These are phyloP conservation scores for Thereva nobilitata DNA, from an alignment of 2,888 invertebrate genomes.

Conservation along the genomic window DNA sequence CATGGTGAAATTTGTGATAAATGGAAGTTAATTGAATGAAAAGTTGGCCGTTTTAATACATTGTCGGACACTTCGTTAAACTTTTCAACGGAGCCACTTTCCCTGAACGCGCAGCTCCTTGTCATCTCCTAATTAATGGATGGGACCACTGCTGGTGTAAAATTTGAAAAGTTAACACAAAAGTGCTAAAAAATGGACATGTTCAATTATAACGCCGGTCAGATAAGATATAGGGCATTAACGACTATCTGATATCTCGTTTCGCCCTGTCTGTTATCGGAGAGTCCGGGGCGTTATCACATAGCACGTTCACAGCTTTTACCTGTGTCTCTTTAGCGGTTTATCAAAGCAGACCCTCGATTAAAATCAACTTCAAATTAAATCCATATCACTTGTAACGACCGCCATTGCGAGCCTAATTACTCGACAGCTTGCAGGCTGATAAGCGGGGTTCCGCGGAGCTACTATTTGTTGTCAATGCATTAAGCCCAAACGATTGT, in stretches of 20 bases:
- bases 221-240: slow-evolving; percentile 10
- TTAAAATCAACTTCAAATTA: slow-evolving; percentile 23
- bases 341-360: slow-evolving; percentile 14
- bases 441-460: slow-evolving; percentile 7
- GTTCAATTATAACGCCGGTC: slow-evolving; percentile 9
- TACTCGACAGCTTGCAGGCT: background rate
- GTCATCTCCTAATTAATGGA: slow-evolving; percentile 31
- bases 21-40: slow-evolving; percentile 25
- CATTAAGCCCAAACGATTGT: slow-evolving; percentile 17
- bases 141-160: slow-evolving; percentile 20
- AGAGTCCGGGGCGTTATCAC: slow-evolving; percentile 4
- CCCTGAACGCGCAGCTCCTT: slow-evolving; percentile 22
- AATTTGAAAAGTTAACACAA: slow-evolving; percentile 26
- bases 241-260: background rate
- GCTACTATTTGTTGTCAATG: slow-evolving; percentile 10
- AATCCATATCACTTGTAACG: slow-evolving; percentile 22
- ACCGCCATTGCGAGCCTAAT: slow-evolving; percentile 9
- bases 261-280: background rate
- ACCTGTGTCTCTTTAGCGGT: background rate
- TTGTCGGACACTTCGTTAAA: slow-evolving; percentile 28
- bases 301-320: background rate
- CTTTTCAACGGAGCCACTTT: slow-evolving; percentile 23
- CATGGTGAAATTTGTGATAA: background rate
- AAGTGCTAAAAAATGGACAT: slow-evolving; percentile 24
- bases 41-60: slow-evolving; percentile 23